Evolutionary conservation across 2,113 vertebrate genomes (phyloP).

Genomic region (Zonotrichia leucophrys): DNA sequence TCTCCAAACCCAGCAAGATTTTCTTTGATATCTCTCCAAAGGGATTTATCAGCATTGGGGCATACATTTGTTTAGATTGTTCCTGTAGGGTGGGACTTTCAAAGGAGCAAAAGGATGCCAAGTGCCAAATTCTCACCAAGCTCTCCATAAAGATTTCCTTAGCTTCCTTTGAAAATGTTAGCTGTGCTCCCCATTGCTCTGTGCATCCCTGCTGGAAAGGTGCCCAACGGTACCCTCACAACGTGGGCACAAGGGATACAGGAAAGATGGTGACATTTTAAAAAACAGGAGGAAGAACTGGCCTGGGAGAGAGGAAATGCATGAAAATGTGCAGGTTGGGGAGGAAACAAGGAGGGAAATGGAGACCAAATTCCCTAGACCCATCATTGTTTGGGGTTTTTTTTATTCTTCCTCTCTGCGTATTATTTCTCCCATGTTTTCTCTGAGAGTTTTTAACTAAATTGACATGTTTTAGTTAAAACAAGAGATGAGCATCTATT

Average conservation of each 20-base stretch:
- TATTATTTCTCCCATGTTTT: neutral
- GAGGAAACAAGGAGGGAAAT: neutral
- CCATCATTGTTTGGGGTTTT: neutral
- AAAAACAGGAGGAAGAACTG: conserved; percentile 13
- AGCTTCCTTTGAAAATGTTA: conserved; percentile 26
- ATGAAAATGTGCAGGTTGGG: neutral
- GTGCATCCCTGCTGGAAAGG: neutral
- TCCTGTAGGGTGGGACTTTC: conserved; percentile 44
- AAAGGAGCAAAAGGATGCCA: conserved; percentile 9
- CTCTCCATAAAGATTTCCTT: conserved; percentile 18
- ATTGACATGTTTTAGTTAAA: neutral
- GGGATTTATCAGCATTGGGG: conserved; percentile 40
- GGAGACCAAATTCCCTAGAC: neutral
- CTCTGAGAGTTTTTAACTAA: neutral
- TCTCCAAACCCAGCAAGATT: conserved; percentile 28
- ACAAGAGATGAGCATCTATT: neutral
- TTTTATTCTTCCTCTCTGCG: neutral
- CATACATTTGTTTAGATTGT: conserved; percentile 58
- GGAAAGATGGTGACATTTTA: conserved; percentile 19
- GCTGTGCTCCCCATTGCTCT: neutral
- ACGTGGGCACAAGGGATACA: neutral
- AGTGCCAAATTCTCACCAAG: conserved; percentile 44
- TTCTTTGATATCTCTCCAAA: conserved; percentile 51
- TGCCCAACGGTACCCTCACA: neutral
- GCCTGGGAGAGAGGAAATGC: neutral